Conservation (phyloP, 2,888 invertebrate genomes). For the Slavum lentiscoides region DNA sequence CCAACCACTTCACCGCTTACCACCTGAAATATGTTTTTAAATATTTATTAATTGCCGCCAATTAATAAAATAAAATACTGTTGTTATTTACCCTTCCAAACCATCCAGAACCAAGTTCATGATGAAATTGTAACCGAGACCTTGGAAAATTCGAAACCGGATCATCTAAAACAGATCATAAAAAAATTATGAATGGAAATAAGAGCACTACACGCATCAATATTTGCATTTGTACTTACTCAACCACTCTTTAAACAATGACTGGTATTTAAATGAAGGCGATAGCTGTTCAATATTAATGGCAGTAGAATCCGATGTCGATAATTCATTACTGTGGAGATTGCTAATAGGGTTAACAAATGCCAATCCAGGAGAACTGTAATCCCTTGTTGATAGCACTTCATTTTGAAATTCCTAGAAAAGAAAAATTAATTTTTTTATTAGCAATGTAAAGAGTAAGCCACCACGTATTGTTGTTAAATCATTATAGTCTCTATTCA, state of each 20-base stretch:
- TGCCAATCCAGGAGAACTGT: constrained; percentile 48
- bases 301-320: constrained; percentile 22
- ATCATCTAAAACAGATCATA: constrained; percentile 60
- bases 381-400: constrained; percentile 42
- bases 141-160: constrained; percentile 71
- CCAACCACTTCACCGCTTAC: constrained; percentile 75
- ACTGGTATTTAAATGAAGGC: constrained; percentile 48
- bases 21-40: constrained; percentile 63
- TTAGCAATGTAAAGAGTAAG: not conserved
- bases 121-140: constrained; percentile 76
- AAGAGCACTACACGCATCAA: not conserved
- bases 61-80: constrained; percentile 36
- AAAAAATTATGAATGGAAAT: not conserved
- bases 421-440: not conserved
- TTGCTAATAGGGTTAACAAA: constrained; percentile 49
- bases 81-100: constrained; percentile 70
- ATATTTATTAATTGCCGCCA: constrained; percentile 26
- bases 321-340: constrained; percentile 32
- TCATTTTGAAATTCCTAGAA: constrained; percentile 49
- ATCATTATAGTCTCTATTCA: not conserved
- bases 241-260: constrained; percentile 49
- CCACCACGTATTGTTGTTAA: not conserved
- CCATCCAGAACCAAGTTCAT: constrained; percentile 82
- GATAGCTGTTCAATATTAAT: constrained; percentile 49
- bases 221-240: constrained; percentile 16